Evolutionary conservation across 2,797 vertebrate species (phyloP).

Genomic region (Geotria australis): DNA sequence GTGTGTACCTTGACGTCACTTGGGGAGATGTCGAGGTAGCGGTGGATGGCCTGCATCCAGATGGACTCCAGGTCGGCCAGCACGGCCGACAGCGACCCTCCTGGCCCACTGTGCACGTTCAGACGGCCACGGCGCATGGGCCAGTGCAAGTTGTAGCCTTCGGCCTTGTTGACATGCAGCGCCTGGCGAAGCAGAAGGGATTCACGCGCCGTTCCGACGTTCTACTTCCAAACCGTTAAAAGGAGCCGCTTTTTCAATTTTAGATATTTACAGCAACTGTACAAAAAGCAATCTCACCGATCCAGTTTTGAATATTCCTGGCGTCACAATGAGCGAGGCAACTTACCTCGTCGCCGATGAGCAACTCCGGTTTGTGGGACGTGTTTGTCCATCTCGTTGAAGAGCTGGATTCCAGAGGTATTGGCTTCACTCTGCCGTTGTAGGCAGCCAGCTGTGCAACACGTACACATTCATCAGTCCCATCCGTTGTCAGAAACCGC

Average conservation of each 20-base stretch:
- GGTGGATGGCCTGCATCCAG: constrained; percentile 67
- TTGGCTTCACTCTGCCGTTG: constrained; percentile 69
- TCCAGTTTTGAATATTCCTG: too few species aligned
- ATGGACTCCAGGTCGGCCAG: constrained; percentile 64
- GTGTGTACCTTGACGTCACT: constrained; percentile 70
- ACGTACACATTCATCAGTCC: not conserved
- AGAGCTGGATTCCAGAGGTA: constrained; percentile 53
- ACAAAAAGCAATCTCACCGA: too few species aligned
- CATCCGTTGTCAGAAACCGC: not conserved
- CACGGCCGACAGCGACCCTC: constrained; percentile 51
- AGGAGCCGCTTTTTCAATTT: too few species aligned
- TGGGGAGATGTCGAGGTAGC: constrained; percentile 60
- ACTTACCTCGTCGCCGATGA: constrained; percentile 75
- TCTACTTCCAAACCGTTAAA: too few species aligned
- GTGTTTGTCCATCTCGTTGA: constrained; percentile 75
- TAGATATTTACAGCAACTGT: too few species aligned
- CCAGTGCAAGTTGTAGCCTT: constrained; percentile 67
- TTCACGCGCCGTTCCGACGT: constrained; percentile 6
- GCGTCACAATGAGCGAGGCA: too few species aligned
- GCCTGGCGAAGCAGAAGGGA: constrained; percentile 37
- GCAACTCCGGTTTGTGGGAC: constrained; percentile 39
- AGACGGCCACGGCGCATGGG: constrained; percentile 55
- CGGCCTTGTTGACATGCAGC: constrained; percentile 47
- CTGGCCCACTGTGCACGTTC: constrained; percentile 42
- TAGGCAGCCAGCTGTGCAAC: constrained; percentile 49